These are phyloP conservation scores for Therioaphis trifolii DNA, from an alignment of 2,888 invertebrate genomes.

Conservation along the genomic window DNA sequence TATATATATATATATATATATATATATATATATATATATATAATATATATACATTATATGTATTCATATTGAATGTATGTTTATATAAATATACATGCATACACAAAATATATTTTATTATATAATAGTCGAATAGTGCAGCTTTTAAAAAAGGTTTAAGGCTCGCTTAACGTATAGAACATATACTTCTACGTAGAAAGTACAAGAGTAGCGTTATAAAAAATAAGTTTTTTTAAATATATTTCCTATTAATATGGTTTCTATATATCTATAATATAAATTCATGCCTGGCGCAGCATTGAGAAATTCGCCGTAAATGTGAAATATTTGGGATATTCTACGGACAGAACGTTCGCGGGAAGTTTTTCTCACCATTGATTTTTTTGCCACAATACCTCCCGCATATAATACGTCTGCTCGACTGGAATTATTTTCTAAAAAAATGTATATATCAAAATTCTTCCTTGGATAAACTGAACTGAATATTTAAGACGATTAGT, in stretches of 20 bases:
- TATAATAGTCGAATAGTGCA: constrained; percentile 31
- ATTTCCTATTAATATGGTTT: background rate
- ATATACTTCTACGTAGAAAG: constrained; percentile 45
- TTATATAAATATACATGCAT: too few species aligned
- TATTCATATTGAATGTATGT: background rate
- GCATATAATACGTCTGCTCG: background rate
- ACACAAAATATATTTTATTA: background rate
- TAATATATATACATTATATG: constrained; percentile 3
- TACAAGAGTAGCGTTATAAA: constrained; percentile 56
- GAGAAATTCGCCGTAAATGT: constrained; percentile 39
- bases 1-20: too few species aligned
- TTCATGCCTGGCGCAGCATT: constrained; percentile 31
- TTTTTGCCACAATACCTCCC: background rate
- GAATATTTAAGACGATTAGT: constrained; percentile 11
- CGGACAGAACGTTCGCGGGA: background rate
- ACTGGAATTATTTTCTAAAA: constrained; percentile 25
- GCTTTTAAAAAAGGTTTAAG: constrained; percentile 33
- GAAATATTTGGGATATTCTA: constrained; percentile 13
- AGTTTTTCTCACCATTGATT: constrained; percentile 9
- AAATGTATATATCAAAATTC: too few species aligned
- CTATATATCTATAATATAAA: constrained; percentile 29
- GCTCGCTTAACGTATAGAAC: constrained; percentile 26
- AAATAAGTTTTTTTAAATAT: constrained; percentile 31
- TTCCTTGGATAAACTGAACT: constrained; percentile 1
- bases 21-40: too few species aligned